Percentiles rank a stretch among this genome's conserved stretches.
Evolutionary conservation across 2,888 invertebrate genomes (phyloP).

Genomic region (Leptinotarsa rubiginosa): DNA sequence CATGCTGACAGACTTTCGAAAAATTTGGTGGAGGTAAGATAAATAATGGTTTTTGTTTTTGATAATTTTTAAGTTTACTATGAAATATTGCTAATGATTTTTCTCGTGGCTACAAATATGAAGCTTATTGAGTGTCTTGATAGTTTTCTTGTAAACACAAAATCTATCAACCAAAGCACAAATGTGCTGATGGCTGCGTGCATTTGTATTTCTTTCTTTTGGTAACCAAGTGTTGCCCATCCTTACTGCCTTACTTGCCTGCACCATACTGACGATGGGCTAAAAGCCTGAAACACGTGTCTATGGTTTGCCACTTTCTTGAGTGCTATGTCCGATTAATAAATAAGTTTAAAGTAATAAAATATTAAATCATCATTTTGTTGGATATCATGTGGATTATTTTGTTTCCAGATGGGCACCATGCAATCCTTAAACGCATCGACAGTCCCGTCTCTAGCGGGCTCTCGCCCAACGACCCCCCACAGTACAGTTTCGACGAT

Average conservation of each 20-base stretch:
- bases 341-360: not conserved
- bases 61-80: not conserved
- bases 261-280: too few relatives aligned
- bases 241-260: too few relatives aligned
- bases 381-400: not conserved
- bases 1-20: slow-evolving; percentile 54
- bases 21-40: slow-evolving; percentile 55
- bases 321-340: too few relatives aligned
- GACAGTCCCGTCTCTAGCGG: slow-evolving; percentile 87
- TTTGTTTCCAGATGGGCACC: slow-evolving; percentile 82
- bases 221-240: too few relatives aligned
- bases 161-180: too few relatives aligned
- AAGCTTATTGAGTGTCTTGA: too few relatives aligned
- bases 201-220: too few relatives aligned
- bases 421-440: slow-evolving; percentile 88
- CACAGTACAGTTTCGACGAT: slow-evolving; percentile 91
- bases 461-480: slow-evolving; percentile 90
- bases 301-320: too few relatives aligned
- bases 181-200: too few relatives aligned
- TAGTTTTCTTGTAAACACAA: too few relatives aligned
- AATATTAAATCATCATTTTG: not conserved
- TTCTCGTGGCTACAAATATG: too few relatives aligned
- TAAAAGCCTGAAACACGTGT: too few relatives aligned
- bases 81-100: not conserved
- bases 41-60: slow-evolving; percentile 51